These are phyloP conservation scores for Stenchaetothrips biformis DNA, from an alignment of 2,888 invertebrate genomes.

Conservation along the genomic window DNA sequence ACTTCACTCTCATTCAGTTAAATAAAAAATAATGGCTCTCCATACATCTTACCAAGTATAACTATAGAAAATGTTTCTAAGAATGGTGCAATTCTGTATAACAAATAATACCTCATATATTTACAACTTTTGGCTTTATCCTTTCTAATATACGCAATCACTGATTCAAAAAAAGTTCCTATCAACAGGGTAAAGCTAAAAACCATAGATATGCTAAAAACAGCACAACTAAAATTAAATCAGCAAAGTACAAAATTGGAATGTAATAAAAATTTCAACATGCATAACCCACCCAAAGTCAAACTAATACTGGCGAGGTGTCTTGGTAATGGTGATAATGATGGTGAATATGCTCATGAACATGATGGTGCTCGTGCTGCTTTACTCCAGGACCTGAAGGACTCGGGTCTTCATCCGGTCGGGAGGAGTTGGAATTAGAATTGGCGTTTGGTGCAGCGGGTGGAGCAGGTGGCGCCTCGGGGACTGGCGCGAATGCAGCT, in stretches of 20 bases:
- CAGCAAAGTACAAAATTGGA: neutral
- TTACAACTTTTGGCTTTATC: neutral
- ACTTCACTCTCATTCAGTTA: neutral
- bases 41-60: neutral
- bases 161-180: neutral
- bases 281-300: slow-evolving; percentile 34
- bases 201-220: neutral
- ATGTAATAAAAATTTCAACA: neutral
- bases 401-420: slow-evolving; percentile 31
- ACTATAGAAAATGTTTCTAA: neutral
- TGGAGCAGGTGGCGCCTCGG: slow-evolving; percentile 3
- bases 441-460: slow-evolving; percentile 35
- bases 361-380: slow-evolving; percentile 59
- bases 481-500: neutral
- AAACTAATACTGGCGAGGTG: slow-evolving; percentile 44
- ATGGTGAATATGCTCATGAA: slow-evolving; percentile 69
- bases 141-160: neutral
- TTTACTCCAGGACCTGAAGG: slow-evolving; percentile 44
- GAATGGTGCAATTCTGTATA: neutral
- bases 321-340: slow-evolving; percentile 68
- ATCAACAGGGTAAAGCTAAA: neutral
- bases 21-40: neutral
- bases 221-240: neutral
- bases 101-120: neutral
- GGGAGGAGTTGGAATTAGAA: slow-evolving; percentile 36